These are phyloP conservation scores for Ammodytes dubius DNA, from an alignment of 2,113 vertebrate genomes.

Conservation along the genomic window DNA sequence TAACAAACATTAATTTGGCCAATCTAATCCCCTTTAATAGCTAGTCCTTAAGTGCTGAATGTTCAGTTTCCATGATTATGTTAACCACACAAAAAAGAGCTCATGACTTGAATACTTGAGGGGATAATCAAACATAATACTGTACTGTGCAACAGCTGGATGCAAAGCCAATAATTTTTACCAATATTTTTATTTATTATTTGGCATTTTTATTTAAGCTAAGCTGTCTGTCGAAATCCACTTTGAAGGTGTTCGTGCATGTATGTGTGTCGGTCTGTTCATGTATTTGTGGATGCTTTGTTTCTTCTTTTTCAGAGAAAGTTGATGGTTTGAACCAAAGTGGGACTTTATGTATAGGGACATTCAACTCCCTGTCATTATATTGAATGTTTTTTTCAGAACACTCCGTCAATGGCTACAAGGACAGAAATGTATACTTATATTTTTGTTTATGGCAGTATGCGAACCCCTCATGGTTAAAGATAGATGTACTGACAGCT, in stretches of 20 bases:
- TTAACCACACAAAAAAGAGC: slow-evolving; percentile 25
- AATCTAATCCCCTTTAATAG: slow-evolving; percentile 2
- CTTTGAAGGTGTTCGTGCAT: neutral
- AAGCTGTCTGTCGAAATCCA: too few species aligned
- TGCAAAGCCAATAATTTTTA: slow-evolving; percentile 10
- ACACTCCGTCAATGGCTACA: neutral
- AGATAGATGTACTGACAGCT: neutral
- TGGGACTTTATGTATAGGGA: neutral
- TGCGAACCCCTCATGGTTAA: neutral
- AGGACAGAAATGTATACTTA: neutral
- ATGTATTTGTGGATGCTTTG: neutral
- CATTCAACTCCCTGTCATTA: neutral
- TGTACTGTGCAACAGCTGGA: slow-evolving; percentile 18
- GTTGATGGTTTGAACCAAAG: neutral
- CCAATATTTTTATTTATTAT: too few species aligned
- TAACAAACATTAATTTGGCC: slow-evolving; percentile 7
- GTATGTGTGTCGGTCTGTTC: neutral
- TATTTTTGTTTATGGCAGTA: neutral
- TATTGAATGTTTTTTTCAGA: slow-evolving; percentile 1
- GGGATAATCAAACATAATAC: slow-evolving; percentile 26
- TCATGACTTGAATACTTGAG: slow-evolving; percentile 32
- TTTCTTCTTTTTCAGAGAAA: neutral
- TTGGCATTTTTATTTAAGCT: too few species aligned
- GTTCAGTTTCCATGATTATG: slow-evolving; percentile 24
- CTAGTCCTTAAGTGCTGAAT: slow-evolving; percentile 14